Conservation (phyloP, 2,797 vertebrate genomes). For the Pristis pectinata region DNA sequence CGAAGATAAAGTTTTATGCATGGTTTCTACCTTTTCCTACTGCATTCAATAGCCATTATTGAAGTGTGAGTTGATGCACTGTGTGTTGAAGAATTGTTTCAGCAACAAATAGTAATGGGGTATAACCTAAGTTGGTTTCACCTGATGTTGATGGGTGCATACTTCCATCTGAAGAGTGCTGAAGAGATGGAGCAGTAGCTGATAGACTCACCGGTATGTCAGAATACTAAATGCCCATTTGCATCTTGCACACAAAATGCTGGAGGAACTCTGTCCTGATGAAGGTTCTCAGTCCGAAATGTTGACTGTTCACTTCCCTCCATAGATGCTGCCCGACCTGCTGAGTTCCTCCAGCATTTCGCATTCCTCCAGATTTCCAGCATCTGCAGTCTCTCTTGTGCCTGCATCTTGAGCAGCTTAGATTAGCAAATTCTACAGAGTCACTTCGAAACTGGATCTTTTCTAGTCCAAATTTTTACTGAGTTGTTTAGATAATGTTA, state of each 20-base stretch:
- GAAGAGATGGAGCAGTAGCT: not conserved
- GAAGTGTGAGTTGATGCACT: not conserved
- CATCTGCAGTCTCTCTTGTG: too few species aligned
- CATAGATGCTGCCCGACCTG: too few species aligned
- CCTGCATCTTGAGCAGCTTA: not conserved
- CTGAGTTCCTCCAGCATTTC: too few species aligned
- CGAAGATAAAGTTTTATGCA: not conserved
- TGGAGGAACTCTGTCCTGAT: too few species aligned
- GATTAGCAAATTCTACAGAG: not conserved
- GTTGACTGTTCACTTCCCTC: too few species aligned
- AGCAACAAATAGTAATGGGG: not conserved
- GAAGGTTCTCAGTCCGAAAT: too few species aligned
- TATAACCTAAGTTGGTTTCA: not conserved
- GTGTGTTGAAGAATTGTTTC: not conserved
- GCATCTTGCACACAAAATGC: too few species aligned
- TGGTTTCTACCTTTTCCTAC: not conserved
- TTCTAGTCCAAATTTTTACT: not conserved
- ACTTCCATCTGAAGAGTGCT: not conserved
- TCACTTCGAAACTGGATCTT: not conserved
- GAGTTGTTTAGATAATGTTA: not conserved
- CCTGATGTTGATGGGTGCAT: not conserved
- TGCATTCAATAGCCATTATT: not conserved
- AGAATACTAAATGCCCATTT: not conserved
- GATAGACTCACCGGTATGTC: not conserved
- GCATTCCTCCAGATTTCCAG: too few species aligned